Evolutionary conservation across 2,797 vertebrate species (phyloP).

Genomic region (Acrossocheilus wenchowensis): DNA sequence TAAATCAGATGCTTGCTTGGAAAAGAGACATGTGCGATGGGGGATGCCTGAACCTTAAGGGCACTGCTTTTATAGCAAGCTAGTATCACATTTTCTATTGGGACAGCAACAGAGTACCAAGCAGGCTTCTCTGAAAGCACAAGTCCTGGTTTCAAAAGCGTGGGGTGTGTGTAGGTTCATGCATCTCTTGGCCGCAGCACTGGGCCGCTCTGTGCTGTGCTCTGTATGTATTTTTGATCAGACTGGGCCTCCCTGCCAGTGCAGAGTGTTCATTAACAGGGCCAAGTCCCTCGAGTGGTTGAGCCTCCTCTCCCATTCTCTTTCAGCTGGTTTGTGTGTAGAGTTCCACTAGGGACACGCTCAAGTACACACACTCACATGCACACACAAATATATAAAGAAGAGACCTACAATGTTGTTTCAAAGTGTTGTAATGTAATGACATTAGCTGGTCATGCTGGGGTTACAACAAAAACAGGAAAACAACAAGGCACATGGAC

Average conservation of each 20-base stretch:
- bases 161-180: constrained; percentile 63
- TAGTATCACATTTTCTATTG: background rate
- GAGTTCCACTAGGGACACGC: constrained; percentile 62
- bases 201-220: constrained; percentile 63
- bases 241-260: constrained; percentile 76
- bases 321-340: constrained; percentile 76
- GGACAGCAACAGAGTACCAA: background rate
- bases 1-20: background rate
- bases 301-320: constrained; percentile 81
- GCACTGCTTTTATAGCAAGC: background rate
- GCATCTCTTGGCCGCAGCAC: constrained; percentile 66
- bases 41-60: background rate
- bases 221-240: constrained; percentile 80
- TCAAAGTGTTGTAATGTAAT: constrained; percentile 17
- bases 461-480: background rate
- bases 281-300: constrained; percentile 74
- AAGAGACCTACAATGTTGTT: constrained; percentile 29
- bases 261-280: constrained; percentile 83
- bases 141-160: constrained; percentile 53
- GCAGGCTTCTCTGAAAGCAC: constrained; percentile 45
- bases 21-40: background rate
- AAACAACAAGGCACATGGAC: background rate
- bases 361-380: constrained; percentile 70
- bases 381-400: constrained; percentile 62
- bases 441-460: constrained; percentile 12